Percentiles rank a stretch among this genome's conserved stretches.
Conservation (phyloP, 64 coral and sea anemone species). For the Porites australiensis region DNA sequence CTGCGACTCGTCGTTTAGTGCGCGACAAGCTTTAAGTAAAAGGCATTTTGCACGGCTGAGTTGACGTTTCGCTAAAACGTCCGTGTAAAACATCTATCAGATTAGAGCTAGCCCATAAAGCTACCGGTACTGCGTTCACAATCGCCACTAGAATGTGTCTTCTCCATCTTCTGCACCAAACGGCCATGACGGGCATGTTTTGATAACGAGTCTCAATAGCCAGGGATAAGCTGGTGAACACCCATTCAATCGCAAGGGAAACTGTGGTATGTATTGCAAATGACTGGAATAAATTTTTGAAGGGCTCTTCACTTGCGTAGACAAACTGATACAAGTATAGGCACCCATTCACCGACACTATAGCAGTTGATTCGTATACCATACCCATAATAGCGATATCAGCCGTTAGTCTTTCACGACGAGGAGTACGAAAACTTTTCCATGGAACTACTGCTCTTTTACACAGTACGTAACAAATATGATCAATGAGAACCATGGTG, state of each 20-base stretch:
- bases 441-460: neutral
- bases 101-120: neutral
- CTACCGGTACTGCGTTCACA: neutral
- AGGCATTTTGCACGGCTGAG: neutral
- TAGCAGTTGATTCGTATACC: no score
- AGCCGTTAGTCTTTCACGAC: constrained; percentile 11
- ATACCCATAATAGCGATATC: neutral
- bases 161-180: neutral
- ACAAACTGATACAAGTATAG: no score
- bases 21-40: neutral
- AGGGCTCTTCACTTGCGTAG: neutral
- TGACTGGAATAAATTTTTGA: neutral
- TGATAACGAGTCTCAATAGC: neutral
- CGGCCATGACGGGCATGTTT: constrained; percentile 25
- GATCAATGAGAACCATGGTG: no score
- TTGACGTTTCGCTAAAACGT: neutral
- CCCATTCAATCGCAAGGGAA: neutral
- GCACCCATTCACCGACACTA: no score
- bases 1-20: no score
- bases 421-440: neutral
- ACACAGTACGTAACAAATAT: neutral
- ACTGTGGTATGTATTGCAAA: neutral
- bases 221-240: neutral
- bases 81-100: neutral
- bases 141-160: constrained; percentile 14